phyloP scores from a whole-genome alignment of 2,113 vertebrate genomes.

The Callithrix jacchus region DNA sequence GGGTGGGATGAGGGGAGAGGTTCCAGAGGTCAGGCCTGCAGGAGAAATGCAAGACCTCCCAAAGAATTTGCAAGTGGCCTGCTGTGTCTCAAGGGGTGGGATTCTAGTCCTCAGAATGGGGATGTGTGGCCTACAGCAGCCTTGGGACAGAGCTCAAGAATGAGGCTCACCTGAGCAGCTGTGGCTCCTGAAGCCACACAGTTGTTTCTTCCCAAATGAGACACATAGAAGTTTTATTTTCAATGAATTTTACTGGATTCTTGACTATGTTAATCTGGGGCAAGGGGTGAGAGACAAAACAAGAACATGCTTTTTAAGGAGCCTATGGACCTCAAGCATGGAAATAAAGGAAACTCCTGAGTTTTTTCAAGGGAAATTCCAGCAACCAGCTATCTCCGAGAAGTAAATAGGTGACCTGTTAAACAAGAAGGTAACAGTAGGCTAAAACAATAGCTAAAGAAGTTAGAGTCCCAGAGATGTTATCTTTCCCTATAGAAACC shows the following conservation, averaged over 20 bases:
- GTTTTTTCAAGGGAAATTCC: no score
- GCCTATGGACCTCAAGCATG: no score
- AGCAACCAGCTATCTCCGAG: no score
- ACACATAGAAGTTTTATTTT: background rate
- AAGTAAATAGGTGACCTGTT: no score
- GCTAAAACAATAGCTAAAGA: no score
- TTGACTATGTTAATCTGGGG: background rate
- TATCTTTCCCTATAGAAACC: no score
- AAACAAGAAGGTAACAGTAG: no score
- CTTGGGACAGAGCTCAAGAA: background rate
- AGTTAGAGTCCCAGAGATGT: no score
- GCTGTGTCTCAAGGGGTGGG: background rate
- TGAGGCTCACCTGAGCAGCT: background rate
- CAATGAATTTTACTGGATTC: background rate
- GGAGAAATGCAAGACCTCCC: background rate
- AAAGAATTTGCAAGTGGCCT: background rate
- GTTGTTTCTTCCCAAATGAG: background rate
- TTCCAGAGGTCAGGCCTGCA: background rate
- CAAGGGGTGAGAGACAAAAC: background rate
- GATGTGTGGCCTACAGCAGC: background rate
- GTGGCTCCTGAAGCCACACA: background rate
- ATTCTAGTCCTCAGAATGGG: no score
- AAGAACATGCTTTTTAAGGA: no score
- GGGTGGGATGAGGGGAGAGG: background rate
- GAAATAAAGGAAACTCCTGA: no score